These are phyloP conservation scores for Agrilus biguttatus DNA, from an alignment of 2,888 invertebrate genomes.

Conservation along the genomic window DNA sequence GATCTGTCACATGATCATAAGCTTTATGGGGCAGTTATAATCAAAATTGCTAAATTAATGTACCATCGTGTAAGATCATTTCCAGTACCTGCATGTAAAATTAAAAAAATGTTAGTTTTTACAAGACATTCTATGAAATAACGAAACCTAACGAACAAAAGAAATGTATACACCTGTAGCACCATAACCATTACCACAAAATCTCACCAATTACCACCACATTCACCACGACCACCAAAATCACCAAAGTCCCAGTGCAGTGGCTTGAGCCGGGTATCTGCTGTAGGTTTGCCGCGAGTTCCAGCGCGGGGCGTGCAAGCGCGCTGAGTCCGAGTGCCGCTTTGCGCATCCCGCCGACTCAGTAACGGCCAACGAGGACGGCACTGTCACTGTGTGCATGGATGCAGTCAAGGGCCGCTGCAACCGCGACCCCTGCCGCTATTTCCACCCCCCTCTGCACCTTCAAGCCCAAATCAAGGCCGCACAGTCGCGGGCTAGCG, in stretches of 20 bases:
- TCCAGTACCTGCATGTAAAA: too few species aligned
- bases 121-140: too few species aligned
- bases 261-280: constrained; percentile 32
- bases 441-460: constrained; percentile 99
- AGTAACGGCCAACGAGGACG: constrained; percentile 93
- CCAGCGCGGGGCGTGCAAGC: constrained; percentile 97
- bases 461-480: constrained; percentile 98
- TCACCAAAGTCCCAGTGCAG: constrained; percentile 12
- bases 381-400: constrained; percentile 99
- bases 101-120: too few species aligned
- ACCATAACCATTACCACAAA: too few species aligned
- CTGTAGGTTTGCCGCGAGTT: constrained; percentile 95
- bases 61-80: too few species aligned
- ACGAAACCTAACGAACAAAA: too few species aligned
- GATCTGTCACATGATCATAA: too few species aligned
- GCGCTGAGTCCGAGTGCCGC: constrained; percentile 95
- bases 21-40: too few species aligned
- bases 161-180: too few species aligned
- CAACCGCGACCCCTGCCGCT: constrained; percentile 98
- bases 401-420: constrained; percentile 98
- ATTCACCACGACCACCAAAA: too few species aligned
- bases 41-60: too few species aligned
- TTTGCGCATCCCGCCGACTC: constrained; percentile 97
- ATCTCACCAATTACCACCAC: too few species aligned
- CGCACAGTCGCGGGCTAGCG: constrained; percentile 87